Base-by-base conservation (phyloP, 1,140 invertebrate genomes). In the Epicauta chinensis region DNA sequence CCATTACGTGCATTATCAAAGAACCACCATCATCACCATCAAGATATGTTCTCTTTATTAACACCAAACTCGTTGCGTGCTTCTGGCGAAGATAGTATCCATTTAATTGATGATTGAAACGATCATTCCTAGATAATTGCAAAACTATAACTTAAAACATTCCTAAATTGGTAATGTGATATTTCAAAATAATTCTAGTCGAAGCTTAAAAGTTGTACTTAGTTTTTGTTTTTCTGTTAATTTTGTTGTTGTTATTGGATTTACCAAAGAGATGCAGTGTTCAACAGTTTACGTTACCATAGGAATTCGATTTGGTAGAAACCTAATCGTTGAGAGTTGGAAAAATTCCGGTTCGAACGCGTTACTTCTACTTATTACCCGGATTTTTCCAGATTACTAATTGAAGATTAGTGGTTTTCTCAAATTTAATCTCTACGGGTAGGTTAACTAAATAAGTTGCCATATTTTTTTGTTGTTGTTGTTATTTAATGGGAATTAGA, bases 41-140 rank as follows among this genome's bases (percentile, higher is more conserved):
- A 66, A 42, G 68, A 70, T 53, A 56, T 58, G 41, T 70, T 69
- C 55, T 66, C 65, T 7, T 48, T 70, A 36, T 54, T 70, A 40
- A 66, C 66, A 15, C 55, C 62, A 45, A 61, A 46, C 53, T 58
- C 60, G 42, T 51, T 66, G 14, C 48, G 67, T 23, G 50, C 62
- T 3, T 61, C 63, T 3, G 58, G 51, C 15, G 68, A 70, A 52
- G 68, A 70, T 48, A 68, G 64, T 48, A 60, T 70, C 46, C 57
- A 58, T 36, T 43, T 68, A 43, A 68, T 68, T 64, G 58, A 57
- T 2, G 63, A 61, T 53, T 53, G 36, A 36, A 44, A 36, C 42
- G 23, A 23, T 0, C 23, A 23, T 23, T 23, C 23, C 23, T 23
- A 23, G 4, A n/a, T 23, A 23, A 23, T 23, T 23, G 23, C 4